phyloP scores from a whole-genome alignment of 1,140 invertebrate species.

The Leptinotarsa undecemlineata region DNA sequence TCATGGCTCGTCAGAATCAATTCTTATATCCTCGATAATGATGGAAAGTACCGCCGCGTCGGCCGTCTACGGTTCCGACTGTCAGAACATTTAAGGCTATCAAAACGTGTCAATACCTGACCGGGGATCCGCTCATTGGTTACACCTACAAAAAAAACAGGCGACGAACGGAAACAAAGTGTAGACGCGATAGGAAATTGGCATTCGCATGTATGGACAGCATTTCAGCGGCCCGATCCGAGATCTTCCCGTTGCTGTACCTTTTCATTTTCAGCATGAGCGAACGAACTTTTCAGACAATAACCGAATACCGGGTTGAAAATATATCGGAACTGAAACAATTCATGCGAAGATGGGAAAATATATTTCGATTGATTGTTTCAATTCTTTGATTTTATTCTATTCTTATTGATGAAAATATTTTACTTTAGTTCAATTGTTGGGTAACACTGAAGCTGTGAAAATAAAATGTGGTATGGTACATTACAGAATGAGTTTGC shows the following conservation, averaged over 20 bases:
- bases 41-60: no score
- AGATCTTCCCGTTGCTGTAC: neutral
- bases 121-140: slow-evolving; percentile 8
- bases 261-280: neutral
- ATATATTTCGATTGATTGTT: no score
- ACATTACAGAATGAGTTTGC: no score
- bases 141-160: slow-evolving; percentile 14
- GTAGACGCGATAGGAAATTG: slow-evolving; percentile 20
- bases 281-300: neutral
- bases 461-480: no score
- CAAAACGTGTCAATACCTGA: neutral
- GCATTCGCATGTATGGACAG: slow-evolving; percentile 12
- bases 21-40: no score
- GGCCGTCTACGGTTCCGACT: no score
- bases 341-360: neutral
- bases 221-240: neutral
- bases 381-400: no score
- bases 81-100: no score
- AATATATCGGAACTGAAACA: neutral
- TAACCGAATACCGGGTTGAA: neutral
- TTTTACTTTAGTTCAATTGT: no score
- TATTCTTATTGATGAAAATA: no score
- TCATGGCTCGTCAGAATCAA: no score
- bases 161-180: slow-evolving; percentile 17
- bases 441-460: no score